Evolutionary conservation across 1,140 invertebrate species (phyloP), one percentile per base, ranked within the genome.

Genomic region (Lepidurus packardi): DNA sequence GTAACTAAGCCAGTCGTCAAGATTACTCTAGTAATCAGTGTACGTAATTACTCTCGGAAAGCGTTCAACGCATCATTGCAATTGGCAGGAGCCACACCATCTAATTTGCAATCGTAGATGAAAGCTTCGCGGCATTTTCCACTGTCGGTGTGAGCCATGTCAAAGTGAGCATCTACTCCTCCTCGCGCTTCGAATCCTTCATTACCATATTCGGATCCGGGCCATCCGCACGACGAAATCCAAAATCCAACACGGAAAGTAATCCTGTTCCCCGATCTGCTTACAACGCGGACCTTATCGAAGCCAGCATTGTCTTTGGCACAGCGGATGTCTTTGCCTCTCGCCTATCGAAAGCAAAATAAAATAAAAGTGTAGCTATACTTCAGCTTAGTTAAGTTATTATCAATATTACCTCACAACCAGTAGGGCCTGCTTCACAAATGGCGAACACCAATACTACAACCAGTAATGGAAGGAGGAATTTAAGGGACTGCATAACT

Each of bases 111-210:
- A 16, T 65, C 53, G 7, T 16, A 7, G 21, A 65, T 65, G 7
- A 65, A 21, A 65, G 53, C 53, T 65, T 65, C 53, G 53, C 53
- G 53, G 53, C 53, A 65, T 65, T 65, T 65, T 7, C 53, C 13
- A 13, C 16, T 7, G 6, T 65, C 21, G n/a, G 53, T 65, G 21
- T n/a, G 21, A 65, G 53, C 16, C 53, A 65, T 65, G 53, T 65
- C 53, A 16, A 65, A 65, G 3, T 13, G 21, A 65, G 21, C 21
- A 65, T 13, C 7, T 7, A 13, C 21, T 16, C 53, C 53, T 0
- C 6, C 53, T n/a, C 16, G 16, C 16, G 13, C 21, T 65, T 65
- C 53, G 6, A 65, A 1, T 9, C 21, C 21, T 21, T 65, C 53
- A 21, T 65, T 65, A n/a, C 16, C 53, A 16, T 65, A 65, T 16